Conservation (phyloP, 2,797 vertebrate genomes). For the Melanotaenia trifasciata region DNA sequence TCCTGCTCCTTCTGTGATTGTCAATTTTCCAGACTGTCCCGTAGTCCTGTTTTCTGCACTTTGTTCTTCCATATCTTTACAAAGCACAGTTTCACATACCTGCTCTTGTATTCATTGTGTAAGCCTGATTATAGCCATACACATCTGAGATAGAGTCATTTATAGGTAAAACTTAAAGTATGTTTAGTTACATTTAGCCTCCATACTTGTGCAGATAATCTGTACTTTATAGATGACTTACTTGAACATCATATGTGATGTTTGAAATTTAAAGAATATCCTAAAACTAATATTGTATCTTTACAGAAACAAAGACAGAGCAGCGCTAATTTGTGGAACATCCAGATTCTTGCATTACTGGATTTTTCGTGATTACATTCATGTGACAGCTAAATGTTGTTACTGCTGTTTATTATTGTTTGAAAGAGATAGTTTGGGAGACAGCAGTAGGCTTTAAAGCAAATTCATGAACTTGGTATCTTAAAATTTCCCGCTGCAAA, state of each 20-base stretch:
- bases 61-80: neutral
- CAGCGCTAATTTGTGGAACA: neutral
- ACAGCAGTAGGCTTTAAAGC: neutral
- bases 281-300: neutral
- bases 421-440: neutral
- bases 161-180: neutral
- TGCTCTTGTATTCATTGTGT: neutral
- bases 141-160: neutral
- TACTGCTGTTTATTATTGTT: neutral
- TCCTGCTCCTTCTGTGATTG: neutral
- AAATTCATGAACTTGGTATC: neutral
- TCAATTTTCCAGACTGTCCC: neutral
- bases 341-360: neutral
- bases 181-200: neutral
- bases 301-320: neutral
- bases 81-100: neutral
- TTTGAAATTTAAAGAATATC: neutral
- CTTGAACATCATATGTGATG: neutral
- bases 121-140: neutral
- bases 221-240: neutral
- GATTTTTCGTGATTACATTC: neutral
- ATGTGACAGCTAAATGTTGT: slow-evolving; percentile 1
- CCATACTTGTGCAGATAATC: neutral
- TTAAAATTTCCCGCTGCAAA: too few relatives aligned
- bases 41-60: neutral